phyloP scores from a whole-genome alignment of 2,888 invertebrate species.

The Melikaiella ostensackeni region DNA sequence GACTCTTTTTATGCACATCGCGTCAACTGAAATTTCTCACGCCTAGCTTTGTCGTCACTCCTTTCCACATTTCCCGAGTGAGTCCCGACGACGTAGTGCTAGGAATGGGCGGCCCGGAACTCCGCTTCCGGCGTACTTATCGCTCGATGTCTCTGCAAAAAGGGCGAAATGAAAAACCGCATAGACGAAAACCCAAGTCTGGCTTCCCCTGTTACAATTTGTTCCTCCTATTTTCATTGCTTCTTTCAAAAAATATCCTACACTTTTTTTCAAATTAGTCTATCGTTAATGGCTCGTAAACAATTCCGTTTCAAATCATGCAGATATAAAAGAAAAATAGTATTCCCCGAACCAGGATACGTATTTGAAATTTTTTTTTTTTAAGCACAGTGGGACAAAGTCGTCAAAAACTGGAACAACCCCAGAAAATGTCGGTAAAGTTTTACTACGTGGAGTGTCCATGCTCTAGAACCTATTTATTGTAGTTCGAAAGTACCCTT shows the following conservation, averaged over 20 bases:
- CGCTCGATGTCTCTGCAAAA: conserved; percentile 17
- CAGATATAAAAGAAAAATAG: no score
- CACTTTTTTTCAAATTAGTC: not conserved
- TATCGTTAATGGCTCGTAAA: not conserved
- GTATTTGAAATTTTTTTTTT: no score
- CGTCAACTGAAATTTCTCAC: conserved; percentile 33
- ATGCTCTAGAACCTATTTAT: no score
- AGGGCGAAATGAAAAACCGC: conserved; percentile 25
- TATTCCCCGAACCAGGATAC: no score
- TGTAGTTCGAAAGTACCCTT: no score
- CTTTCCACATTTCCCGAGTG: conserved; percentile 15
- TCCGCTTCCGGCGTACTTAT: conserved; percentile 32
- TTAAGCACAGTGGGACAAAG: no score
- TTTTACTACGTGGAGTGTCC: no score
- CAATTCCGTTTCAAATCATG: no score
- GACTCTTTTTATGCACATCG: conserved; percentile 35
- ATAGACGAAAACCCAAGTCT: conserved; percentile 5
- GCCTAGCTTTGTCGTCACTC: conserved; percentile 10
- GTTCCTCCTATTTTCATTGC: not conserved
- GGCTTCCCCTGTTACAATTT: not conserved
- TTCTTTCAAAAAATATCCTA: not conserved
- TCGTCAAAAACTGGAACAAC: no score
- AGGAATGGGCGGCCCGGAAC: conserved; percentile 18
- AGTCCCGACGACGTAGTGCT: conserved; percentile 22
- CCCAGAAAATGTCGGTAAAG: no score